A percentile compares a stretch with the other conserved stretches of the same genome.
Evolutionary conservation across 2,888 invertebrate genomes (phyloP).

Genomic region (Eumerus sabulonum): DNA sequence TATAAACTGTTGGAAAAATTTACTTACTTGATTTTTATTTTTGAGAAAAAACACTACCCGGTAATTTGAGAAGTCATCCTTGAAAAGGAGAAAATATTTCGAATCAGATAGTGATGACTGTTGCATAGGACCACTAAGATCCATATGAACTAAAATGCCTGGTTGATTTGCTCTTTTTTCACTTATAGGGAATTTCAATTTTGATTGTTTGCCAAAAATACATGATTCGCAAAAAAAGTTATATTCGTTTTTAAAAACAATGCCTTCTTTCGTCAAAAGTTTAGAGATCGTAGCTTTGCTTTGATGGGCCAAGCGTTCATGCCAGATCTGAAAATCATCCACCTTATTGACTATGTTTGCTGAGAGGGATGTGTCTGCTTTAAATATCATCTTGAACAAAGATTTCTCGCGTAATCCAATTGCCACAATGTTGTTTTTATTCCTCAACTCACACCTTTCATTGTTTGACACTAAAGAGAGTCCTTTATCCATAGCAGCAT

Average conservation of each 20-base stretch:
- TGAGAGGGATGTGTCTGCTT: neutral
- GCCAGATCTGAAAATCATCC: neutral
- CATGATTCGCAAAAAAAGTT: constrained; percentile 68
- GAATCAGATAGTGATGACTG: constrained; percentile 60
- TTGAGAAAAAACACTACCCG: constrained; percentile 56
- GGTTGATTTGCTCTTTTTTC: neutral
- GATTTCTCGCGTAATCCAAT: constrained; percentile 6
- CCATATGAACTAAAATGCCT: constrained; percentile 25
- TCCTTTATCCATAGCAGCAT: constrained; percentile 61
- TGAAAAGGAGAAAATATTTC: constrained; percentile 63
- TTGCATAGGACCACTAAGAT: constrained; percentile 68
- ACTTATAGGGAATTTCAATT: neutral
- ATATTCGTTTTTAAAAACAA: neutral
- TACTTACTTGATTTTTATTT: constrained; percentile 53
- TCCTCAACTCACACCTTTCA: constrained; percentile 1
- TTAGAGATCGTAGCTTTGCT: neutral
- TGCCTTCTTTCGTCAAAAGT: neutral
- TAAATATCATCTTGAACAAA: constrained; percentile 13
- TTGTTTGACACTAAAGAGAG: constrained; percentile 29
- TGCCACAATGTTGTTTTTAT: constrained; percentile 4
- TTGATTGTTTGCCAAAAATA: constrained; percentile 65
- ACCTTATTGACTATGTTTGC: neutral
- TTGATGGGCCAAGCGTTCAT: constrained; percentile 10
- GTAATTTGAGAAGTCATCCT: constrained; percentile 67
- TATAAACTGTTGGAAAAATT: neutral